Percentiles rank a stretch among this genome's conserved stretches.
These are phyloP conservation scores for Drosophila birchii DNA, from an alignment of 2,888 invertebrate species.

Conservation along the genomic window DNA sequence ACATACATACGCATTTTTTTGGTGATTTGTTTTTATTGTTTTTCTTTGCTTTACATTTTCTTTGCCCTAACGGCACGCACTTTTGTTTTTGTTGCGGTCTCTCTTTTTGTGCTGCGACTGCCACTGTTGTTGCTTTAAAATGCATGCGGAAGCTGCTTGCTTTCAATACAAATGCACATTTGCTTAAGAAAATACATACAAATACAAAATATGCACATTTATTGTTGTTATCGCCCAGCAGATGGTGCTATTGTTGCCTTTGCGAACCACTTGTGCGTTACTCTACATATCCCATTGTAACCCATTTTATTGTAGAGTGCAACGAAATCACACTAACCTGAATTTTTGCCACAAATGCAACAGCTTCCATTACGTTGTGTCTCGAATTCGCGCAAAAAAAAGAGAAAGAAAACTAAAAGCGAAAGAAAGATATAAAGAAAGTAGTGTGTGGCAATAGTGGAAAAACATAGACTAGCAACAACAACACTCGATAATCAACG, in stretches of 20 bases:
- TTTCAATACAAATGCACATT: conserved; percentile 27
- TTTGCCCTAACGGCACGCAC: conserved; percentile 26
- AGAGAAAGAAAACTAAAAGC: conserved; percentile 43
- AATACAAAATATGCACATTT: conserved; percentile 27
- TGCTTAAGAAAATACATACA: conserved; percentile 7
- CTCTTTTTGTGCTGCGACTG: conserved; percentile 29
- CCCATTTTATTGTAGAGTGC: conserved; percentile 66
- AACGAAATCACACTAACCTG: conserved; percentile 78
- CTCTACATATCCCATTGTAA: conserved; percentile 43
- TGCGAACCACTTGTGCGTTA: conserved; percentile 60
- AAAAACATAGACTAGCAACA: conserved; percentile 19
- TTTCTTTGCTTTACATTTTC: conserved; percentile 4
- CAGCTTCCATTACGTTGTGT: conserved; percentile 53
- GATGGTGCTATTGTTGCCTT: conserved; percentile 60
- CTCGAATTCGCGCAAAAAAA: conserved; percentile 54
- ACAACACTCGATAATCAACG: conserved; percentile 36
- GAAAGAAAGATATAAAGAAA: conserved; percentile 20
- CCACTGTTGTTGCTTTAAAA: conserved; percentile 62
- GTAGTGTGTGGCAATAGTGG: conserved; percentile 21
- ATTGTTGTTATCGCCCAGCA: conserved; percentile 67
- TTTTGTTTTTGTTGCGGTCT: conserved; percentile 31
- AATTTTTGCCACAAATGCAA: conserved; percentile 69
- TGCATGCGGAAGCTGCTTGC: conserved; percentile 72
- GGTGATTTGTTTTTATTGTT: conserved; percentile 14
- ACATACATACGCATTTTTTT: conserved; percentile 15